phyloP scores from a whole-genome alignment of 2,113 vertebrate genomes.

The Coregonus clupeaformis region DNA sequence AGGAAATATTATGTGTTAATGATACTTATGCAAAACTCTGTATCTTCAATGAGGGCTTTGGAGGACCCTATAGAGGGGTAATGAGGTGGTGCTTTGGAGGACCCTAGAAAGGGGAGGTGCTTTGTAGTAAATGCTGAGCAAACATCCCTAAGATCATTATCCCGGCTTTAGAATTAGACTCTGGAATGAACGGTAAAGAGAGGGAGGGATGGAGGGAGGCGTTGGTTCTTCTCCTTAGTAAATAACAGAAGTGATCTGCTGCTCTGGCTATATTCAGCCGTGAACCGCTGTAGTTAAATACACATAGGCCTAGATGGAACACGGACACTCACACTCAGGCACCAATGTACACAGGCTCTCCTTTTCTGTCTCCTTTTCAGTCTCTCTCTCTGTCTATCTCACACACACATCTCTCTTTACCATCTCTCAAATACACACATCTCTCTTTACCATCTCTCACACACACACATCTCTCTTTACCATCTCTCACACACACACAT shows the following conservation, averaged over 20 bases:
- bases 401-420: no score
- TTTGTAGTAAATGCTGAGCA: slow-evolving; percentile 54
- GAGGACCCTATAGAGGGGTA: slow-evolving; percentile 51
- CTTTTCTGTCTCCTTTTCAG: no score
- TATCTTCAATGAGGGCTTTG: slow-evolving; percentile 49
- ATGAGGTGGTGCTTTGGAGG: slow-evolving; percentile 47
- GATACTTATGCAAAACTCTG: slow-evolving; percentile 48
- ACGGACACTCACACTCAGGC: no score
- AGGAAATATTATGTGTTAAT: slow-evolving; percentile 58
- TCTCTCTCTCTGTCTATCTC: no score
- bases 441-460: no score
- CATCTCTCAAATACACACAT: no score
- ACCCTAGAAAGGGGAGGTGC: slow-evolving; percentile 46
- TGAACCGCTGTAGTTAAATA: slow-evolving; percentile 33
- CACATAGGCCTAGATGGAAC: not conserved
- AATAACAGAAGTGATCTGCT: slow-evolving; percentile 41
- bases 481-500: no score
- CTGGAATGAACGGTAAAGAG: slow-evolving; percentile 18
- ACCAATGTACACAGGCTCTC: no score
- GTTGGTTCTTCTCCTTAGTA: slow-evolving; percentile 40
- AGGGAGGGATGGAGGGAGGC: slow-evolving; percentile 1
- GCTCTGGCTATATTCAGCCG: slow-evolving; percentile 18
- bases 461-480: no score
- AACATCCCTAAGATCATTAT: slow-evolving; percentile 62
- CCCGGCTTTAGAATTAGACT: slow-evolving; percentile 54